Evolutionary conservation across 2,888 invertebrate genomes (phyloP).

Genomic region (Campoletis raptor): DNA sequence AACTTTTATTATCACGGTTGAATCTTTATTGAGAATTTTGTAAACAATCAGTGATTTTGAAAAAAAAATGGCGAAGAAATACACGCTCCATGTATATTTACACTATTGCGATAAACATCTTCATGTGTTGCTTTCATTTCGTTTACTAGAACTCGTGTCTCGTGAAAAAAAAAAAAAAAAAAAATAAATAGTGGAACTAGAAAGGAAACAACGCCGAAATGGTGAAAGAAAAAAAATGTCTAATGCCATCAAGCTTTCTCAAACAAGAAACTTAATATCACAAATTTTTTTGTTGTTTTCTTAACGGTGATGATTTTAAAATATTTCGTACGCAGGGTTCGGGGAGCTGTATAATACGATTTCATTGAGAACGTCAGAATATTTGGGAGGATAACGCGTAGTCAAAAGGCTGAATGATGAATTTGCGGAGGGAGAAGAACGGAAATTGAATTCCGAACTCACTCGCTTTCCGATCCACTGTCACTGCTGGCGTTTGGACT

Average conservation of each 20-base stretch:
- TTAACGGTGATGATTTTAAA: not conserved
- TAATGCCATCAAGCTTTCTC: not conserved
- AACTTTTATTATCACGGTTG: not conserved
- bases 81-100: not conserved
- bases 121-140: not conserved
- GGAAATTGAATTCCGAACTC: constrained; percentile 37
- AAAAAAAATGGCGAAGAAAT: not conserved
- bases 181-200: not conserved
- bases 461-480: constrained; percentile 80
- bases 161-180: not conserved
- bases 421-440: not conserved
- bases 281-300: not conserved
- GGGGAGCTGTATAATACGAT: not conserved
- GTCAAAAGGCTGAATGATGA: not conserved
- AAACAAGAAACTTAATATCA: not conserved
- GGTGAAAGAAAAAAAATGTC: not conserved
- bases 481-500: constrained; percentile 81
- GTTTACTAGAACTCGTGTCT: not conserved
- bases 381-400: not conserved
- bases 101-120: not conserved
- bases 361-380: not conserved
- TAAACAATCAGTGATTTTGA: not conserved
- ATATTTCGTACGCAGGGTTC: not conserved
- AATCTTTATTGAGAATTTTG: not conserved
- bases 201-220: constrained; percentile 1